Conservation (phyloP, 2,888 invertebrate species). For the Mesoligia furuncula region DNA sequence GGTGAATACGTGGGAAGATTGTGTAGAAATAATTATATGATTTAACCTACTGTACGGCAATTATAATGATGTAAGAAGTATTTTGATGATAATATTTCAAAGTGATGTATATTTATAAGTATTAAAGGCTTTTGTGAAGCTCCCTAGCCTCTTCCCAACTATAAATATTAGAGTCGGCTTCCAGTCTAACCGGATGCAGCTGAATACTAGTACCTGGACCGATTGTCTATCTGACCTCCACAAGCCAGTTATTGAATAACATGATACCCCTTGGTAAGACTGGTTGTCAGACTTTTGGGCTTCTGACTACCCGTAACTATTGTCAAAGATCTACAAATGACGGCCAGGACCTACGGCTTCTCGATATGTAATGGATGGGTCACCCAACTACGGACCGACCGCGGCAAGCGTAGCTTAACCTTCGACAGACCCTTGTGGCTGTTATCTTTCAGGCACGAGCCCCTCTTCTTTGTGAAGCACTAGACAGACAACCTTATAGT, state of each 20-base stretch:
- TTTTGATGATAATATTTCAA: background rate
- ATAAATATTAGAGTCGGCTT: too few species aligned
- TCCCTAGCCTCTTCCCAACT: too few species aligned
- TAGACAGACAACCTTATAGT: background rate
- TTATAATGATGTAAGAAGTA: conserved; percentile 21
- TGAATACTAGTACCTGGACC: background rate
- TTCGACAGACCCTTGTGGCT: too few species aligned
- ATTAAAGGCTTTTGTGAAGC: background rate
- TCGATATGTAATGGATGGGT: background rate
- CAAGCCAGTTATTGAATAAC: background rate
- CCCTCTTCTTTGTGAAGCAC: background rate
- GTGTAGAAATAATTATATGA: conserved; percentile 51
- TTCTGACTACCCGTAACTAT: background rate
- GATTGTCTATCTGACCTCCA: background rate
- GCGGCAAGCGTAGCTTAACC: too few species aligned
- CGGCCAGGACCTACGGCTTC: background rate
- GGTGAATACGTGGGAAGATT: conserved; percentile 65
- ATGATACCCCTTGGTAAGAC: background rate
- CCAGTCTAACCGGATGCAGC: too few species aligned
- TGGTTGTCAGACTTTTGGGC: background rate
- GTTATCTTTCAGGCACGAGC: too few species aligned
- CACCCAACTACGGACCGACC: too few species aligned
- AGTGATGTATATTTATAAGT: background rate
- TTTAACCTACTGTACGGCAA: conserved; percentile 37
- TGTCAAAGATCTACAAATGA: background rate